Conservation (phyloP, 2,113 vertebrate species). For the Heliornis fulica region DNA sequence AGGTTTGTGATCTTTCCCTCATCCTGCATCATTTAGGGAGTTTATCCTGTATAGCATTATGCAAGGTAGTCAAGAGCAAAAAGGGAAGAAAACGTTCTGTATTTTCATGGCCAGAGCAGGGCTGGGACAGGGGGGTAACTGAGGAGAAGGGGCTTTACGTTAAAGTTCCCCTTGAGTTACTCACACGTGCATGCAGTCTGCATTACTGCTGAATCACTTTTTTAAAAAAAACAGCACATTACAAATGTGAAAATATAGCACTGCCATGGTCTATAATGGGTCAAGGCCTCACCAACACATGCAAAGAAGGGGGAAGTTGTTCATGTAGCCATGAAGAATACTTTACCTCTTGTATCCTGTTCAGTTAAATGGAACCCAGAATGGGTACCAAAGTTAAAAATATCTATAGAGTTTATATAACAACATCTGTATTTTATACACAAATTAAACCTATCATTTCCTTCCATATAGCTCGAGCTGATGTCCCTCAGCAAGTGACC, state of each 20-base stretch:
- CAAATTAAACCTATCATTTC: neutral
- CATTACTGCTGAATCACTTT: conserved; percentile 62
- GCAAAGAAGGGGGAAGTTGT: conserved; percentile 59
- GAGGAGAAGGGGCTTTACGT: conserved; percentile 47
- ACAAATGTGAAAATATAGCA: conserved; percentile 28
- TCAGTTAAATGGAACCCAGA: conserved; percentile 32
- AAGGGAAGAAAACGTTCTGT: neutral
- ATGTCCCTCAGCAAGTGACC: neutral
- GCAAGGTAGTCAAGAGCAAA: neutral
- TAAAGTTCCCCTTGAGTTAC: conserved; percentile 50
- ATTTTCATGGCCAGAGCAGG: neutral
- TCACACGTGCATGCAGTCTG: conserved; percentile 19
- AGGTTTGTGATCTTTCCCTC: neutral
- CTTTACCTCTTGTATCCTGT: conserved; percentile 29
- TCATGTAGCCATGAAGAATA: conserved; percentile 19
- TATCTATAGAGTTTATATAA: neutral
- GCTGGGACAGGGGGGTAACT: neutral
- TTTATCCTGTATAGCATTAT: neutral
- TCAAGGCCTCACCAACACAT: conserved; percentile 5
- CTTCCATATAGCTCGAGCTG: neutral
- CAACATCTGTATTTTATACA: neutral
- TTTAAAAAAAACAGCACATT: neutral
- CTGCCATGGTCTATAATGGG: neutral
- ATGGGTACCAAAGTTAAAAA: neutral
- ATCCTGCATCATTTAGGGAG: neutral